Base-by-base conservation (phyloP, 2,113 vertebrate species). In the Merops nubicus region DNA sequence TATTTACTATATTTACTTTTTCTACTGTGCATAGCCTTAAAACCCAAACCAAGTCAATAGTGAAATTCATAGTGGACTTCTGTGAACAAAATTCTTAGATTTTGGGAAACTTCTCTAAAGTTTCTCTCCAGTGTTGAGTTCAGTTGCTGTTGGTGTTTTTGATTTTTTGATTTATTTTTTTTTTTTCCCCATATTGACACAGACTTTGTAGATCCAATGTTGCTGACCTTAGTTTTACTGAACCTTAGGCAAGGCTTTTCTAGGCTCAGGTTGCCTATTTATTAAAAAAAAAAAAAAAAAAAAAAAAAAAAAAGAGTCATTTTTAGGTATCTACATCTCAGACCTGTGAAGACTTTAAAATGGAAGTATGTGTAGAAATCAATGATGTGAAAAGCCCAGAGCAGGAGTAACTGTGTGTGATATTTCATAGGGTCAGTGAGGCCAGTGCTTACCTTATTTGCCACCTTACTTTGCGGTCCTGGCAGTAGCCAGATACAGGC, bases 81-180 rank as follows among this genome's bases (percentile, higher is more conserved):
- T 82, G 5, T 56, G 38, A 69, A 84, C 50, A 89, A 15, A 1
- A 3, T 74, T 67, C 54, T 75, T 38, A 63, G 56, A 77, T 34
- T 85, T 54, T 34, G 8, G 7, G 57, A 57, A 42, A 68, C 5
- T 53, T 73, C 19, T 40, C 22, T 36, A n/a, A 6, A 47, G 12
- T 91, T 78, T 63, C 20, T 81, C 74, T 81, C 42, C 17, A 45
- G 5, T 33, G 23, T 33, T 73, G n/a, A 65, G 13, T 22, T 26
- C 16, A 9, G 36, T 28, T 26, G 6, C 22, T 29, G 2, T 1
- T n/a, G n/a, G n/a, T n/a, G n/a, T n/a, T n/a, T n/a, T n/a, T n/a
- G n/a, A n/a, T n/a, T n/a, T n/a, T n/a, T n/a, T n/a, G n/a, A n/a
- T n/a, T n/a, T n/a, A n/a, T n/a, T n/a, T n/a, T n/a, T n/a, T 7